Percentiles rank a stretch among this genome's conserved stretches.
These are phyloP conservation scores for Lepeophtheirus nordmannii DNA, from an alignment of 2,888 invertebrate species.

Conservation along the genomic window DNA sequence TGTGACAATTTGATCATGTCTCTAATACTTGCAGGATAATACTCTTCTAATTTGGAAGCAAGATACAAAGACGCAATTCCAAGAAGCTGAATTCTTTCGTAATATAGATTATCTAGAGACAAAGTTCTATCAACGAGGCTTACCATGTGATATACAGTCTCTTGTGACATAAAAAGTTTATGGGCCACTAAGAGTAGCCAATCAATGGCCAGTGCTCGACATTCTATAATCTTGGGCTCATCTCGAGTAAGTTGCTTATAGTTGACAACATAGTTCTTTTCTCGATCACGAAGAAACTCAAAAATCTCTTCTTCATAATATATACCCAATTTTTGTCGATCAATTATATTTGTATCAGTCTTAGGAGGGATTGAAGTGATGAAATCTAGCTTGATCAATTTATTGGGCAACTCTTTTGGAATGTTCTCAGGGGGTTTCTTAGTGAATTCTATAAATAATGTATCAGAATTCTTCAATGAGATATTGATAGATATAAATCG, in stretches of 20 bases:
- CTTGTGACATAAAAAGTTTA: background rate
- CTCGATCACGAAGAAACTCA: background rate
- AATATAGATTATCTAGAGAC: background rate
- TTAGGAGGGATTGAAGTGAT: no score
- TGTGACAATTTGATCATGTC: background rate
- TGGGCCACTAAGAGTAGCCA: background rate
- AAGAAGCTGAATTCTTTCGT: background rate
- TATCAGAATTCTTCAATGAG: no score
- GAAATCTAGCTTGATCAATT: no score
- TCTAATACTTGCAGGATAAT: background rate
- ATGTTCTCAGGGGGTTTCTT: no score
- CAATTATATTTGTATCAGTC: no score
- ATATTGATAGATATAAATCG: no score
- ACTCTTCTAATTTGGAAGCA: background rate
- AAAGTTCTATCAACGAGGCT: background rate
- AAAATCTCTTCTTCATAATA: background rate
- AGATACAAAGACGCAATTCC: background rate
- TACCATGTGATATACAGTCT: background rate
- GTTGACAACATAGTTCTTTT: background rate
- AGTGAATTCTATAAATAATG: no score
- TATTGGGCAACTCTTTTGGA: no score
- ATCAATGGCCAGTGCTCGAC: background rate
- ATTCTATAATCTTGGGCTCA: background rate
- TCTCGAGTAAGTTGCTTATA: background rate
- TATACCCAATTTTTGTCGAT: background rate